Percentiles rank a stretch among this genome's conserved stretches.
Conservation (phyloP, 2,888 invertebrate genomes). For the Augiades crinisus region DNA sequence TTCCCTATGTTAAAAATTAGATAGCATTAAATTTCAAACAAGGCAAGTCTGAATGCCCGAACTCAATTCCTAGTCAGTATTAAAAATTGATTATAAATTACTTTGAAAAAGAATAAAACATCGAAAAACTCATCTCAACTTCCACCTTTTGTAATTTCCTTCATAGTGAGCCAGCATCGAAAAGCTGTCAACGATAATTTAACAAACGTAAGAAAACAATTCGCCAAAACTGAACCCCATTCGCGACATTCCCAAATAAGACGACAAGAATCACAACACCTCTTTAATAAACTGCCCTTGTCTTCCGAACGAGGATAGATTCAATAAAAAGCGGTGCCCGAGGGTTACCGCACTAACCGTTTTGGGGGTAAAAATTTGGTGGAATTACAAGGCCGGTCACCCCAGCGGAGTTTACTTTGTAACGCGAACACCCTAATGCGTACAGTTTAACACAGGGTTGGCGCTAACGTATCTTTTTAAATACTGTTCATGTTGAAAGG, state of each 20-base stretch:
- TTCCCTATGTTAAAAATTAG: background rate
- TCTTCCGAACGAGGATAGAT: conserved; percentile 46
- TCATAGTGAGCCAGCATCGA: no score
- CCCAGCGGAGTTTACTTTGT: conserved; percentile 75
- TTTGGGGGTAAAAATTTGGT: conserved; percentile 75
- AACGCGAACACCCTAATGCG: conserved; percentile 78
- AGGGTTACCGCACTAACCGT: conserved; percentile 44
- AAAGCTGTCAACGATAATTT: no score
- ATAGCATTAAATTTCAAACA: background rate
- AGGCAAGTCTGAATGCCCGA: no score
- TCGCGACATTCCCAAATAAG: conserved; percentile 16
- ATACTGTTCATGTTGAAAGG: no score
- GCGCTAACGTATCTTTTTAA: no score
- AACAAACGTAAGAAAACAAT: background rate
- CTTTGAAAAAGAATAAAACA: no score
- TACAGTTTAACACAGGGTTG: conserved; percentile 69
- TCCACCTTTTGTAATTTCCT: no score
- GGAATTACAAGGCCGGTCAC: conserved; percentile 76
- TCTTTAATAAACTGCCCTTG: conserved; percentile 55
- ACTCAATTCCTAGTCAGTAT: no score
- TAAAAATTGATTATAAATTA: no score
- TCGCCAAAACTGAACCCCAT: conserved; percentile 3
- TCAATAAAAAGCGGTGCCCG: conserved; percentile 51
- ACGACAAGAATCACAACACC: conserved; percentile 42
- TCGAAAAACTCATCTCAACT: no score